Evolutionary conservation across 2,797 vertebrate genomes (phyloP), one percentile per base, ranked within the genome.

Genomic region (Scarus forsteni): DNA sequence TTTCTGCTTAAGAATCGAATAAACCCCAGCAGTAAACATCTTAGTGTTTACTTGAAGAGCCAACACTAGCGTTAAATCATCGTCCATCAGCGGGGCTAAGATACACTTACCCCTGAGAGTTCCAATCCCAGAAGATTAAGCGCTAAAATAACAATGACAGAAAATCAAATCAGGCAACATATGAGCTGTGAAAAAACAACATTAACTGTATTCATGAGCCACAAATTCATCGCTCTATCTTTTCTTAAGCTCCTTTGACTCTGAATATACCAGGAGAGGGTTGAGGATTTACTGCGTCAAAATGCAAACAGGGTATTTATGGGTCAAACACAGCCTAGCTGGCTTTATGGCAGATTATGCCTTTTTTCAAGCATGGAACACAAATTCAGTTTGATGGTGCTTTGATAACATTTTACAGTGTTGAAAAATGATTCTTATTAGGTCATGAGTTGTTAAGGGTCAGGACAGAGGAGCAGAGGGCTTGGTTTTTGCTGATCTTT

Each of bases 241-340:
- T 91, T 92, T 86, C 90, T 88, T 94, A 94, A 95, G 92, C 93
- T 90, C 85, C 92, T 94, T 94, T 94, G 77, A 87, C 81, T 86
- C 83, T 68, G 83, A 91, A 81, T 91, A 94, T 88, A 88, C 77
- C 15, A 69, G 51, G 70, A 83, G 88, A 87, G 84, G 86, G 80
- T 53, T 73, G 86, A 87, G 87, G 90, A 88, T 83, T 88, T 90
- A 84, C 89, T 84, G 73, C 77, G 81, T 74, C 84, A 85, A 83
- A 90, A 90, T 74, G 79, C 88, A 92, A 94, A 93, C 89, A 92
- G 81, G 84, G 73, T 93, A 92, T 94, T 93, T 92, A 93, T 93
- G 91, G 94, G 93, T 95, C 93, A 95, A 92, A 90, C 77, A 76
- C 88, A 83, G 90, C 81, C 90, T 91, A 85, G 83, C 80, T 77